These are phyloP conservation scores for Phocides pigmalion DNA, from an alignment of 1,140 invertebrate genomes.

Conservation along the genomic window DNA sequence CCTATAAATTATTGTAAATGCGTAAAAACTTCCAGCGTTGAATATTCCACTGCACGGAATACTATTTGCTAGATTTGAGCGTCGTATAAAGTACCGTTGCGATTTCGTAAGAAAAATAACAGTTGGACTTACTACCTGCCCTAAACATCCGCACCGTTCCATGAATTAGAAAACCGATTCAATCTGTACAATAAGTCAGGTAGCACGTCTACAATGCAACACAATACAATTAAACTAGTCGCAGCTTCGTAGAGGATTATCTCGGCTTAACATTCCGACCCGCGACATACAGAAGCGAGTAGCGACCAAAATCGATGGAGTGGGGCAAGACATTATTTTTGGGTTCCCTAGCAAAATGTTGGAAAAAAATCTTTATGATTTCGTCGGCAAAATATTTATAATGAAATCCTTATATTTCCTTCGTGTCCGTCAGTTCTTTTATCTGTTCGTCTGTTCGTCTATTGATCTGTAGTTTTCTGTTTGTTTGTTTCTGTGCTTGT, in stretches of 20 bases:
- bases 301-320: constrained; percentile 51
- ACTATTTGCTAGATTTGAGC: not conserved
- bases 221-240: constrained; percentile 59
- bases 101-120: not conserved
- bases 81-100: not conserved
- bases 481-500: no score
- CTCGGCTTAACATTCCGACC: constrained; percentile 74
- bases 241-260: constrained; percentile 59
- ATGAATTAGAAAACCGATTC: constrained; percentile 65
- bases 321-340: no score
- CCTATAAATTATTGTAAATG: no score
- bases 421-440: no score
- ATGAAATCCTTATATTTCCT: no score
- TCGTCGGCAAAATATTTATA: no score
- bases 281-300: constrained; percentile 43
- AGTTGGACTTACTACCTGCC: constrained; percentile 48
- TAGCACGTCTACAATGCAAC: constrained; percentile 68
- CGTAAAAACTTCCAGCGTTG: no score
- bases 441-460: no score
- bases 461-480: no score
- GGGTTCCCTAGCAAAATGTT: no score
- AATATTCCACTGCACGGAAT: no score
- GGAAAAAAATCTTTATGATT: no score
- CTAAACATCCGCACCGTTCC: constrained; percentile 35
- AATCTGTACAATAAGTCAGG: constrained; percentile 71